Percentiles rank a stretch among this genome's conserved stretches.
phyloP scores from a whole-genome alignment of 2,888 invertebrate genomes.

The Escarpia spicata region DNA sequence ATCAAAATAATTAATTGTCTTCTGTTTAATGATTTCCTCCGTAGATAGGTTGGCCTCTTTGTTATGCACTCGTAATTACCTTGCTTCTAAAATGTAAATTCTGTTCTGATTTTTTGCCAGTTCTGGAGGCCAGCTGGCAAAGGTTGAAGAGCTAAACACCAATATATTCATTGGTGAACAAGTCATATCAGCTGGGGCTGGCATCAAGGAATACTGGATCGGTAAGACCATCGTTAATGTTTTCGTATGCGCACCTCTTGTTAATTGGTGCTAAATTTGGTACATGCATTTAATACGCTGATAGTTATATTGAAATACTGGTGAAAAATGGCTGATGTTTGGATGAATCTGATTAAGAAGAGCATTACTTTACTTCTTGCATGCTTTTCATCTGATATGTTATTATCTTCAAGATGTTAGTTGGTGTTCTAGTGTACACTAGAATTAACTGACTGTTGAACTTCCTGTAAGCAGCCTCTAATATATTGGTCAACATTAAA shows the following conservation, averaged over 20 bases:
- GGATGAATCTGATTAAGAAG: background rate
- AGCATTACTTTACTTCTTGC: background rate
- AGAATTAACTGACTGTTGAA: background rate
- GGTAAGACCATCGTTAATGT: background rate
- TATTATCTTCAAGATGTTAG: background rate
- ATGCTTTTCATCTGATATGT: background rate
- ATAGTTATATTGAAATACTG: background rate
- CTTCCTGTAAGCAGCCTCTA: too few species aligned
- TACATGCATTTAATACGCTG: background rate
- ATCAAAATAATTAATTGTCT: too few species aligned
- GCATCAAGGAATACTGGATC: slow-evolving; percentile 9
- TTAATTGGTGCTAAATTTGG: background rate
- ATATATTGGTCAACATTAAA: too few species aligned
- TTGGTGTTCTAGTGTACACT: background rate
- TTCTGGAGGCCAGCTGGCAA: background rate
- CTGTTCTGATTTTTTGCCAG: background rate
- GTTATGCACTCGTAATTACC: background rate
- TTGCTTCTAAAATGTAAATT: background rate
- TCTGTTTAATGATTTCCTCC: too few species aligned
- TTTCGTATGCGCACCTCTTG: background rate
- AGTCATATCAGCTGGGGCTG: background rate
- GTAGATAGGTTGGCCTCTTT: too few species aligned
- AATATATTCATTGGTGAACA: background rate
- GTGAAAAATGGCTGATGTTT: background rate
- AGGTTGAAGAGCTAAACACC: background rate